Base-by-base conservation (phyloP, 2,797 vertebrate genomes). In the Meriones psammophilus region DNA sequence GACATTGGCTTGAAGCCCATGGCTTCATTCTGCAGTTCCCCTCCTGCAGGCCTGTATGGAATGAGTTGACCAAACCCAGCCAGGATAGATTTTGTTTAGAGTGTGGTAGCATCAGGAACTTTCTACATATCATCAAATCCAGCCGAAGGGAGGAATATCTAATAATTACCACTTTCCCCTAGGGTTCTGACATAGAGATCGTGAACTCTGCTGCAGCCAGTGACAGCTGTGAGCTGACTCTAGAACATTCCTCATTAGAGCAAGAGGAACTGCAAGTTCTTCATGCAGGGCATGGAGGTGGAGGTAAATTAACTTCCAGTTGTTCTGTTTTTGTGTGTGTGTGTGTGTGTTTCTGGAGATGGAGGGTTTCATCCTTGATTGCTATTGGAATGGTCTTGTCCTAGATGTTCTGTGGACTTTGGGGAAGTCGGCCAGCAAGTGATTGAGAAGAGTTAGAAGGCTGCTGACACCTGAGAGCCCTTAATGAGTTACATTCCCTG, bases 141-240 rank as follows among this genome's bases (percentile, higher is more conserved):
- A 89, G 64, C 94, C 85, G 81, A 71, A 74, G 64, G 2, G 78
- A 62, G 26, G 58, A 33, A 36, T 71, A 69, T 64, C 68, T 39
- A 74, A 92, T 77, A n/a, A 50, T 85, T 50, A 28, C 89, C 15
- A n/a, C 56, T 87, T 91, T 96, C 91, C 30, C 17, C n/a, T 89
- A 99, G 99, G 99, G 99, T 91, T 99, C 99, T 78, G 99, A 99
- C 95, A 98, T 99, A 28, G 99, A 99, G 98, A 98, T 99, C 0
- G 96, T 99, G 96, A 98, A 98, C 74, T 97, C 98, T 3, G 96
- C 98, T 10, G 98, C 92, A 78, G 97, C 98, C n/a, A 97, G 97
- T 77, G 97, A 97, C 76, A 98, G 95, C 66, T 90, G 68, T 0
- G 98, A 98, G 68, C 96, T 97, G 46, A 60, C 92, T 68, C 97